Evolutionary conservation across 2,797 vertebrate genomes (phyloP).

Genomic region (Kryptolebias ocellatus): DNA sequence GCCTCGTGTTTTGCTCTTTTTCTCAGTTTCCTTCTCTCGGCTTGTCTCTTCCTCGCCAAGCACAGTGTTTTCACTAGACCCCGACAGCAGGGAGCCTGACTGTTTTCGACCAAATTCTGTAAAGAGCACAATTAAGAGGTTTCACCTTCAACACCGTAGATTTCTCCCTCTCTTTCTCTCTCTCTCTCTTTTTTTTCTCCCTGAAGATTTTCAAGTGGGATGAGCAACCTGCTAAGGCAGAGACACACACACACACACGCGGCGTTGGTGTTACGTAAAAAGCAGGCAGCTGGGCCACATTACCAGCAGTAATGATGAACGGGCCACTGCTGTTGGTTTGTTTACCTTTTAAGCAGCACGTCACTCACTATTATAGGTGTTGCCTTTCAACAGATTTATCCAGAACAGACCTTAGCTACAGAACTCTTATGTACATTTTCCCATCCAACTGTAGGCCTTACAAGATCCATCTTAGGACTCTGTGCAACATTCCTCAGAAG

Average conservation of each 20-base stretch:
- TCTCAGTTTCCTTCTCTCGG: conserved; percentile 22
- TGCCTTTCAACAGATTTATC: conserved; percentile 50
- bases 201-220: conserved; percentile 24
- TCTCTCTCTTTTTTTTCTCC: conserved; percentile 2
- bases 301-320: conserved; percentile 65
- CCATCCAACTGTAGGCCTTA: conserved; percentile 34
- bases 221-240: conserved; percentile 26
- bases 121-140: conserved; percentile 34
- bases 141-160: conserved; percentile 31
- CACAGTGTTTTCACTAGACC: conserved; percentile 46
- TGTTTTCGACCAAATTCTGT: conserved; percentile 34
- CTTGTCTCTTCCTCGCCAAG: conserved; percentile 32
- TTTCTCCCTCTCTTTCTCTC: conserved; percentile 12
- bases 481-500: conserved; percentile 46
- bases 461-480: conserved; percentile 32
- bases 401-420: neutral
- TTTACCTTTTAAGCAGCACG: conserved; percentile 30
- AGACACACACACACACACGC: conserved; percentile 1
- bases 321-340: conserved; percentile 55
- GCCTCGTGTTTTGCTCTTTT: conserved; percentile 30
- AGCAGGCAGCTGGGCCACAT: conserved; percentile 66
- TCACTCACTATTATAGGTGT: conserved; percentile 43
- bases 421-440: conserved; percentile 7
- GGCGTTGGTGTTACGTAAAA: conserved; percentile 45
- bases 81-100: conserved; percentile 32